These are phyloP conservation scores for Cyphomyrus discorhynchus DNA, from an alignment of 2,113 vertebrate genomes.

Conservation along the genomic window DNA sequence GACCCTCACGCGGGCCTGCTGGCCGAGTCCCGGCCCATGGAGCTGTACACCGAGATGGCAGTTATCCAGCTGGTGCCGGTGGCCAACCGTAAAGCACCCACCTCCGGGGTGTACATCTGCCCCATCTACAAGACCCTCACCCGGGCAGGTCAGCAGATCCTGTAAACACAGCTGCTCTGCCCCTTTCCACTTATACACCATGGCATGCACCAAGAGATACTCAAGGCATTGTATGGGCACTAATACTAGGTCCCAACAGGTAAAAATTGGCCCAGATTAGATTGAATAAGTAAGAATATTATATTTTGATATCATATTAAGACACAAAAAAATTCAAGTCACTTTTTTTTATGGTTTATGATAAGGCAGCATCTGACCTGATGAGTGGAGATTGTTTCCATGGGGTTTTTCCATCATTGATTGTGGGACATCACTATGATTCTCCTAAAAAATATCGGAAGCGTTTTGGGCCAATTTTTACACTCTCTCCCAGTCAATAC, in stretches of 20 bases:
- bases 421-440: neutral
- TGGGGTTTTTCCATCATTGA: neutral
- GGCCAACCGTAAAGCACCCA: constrained; percentile 53
- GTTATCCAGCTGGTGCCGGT: constrained; percentile 75
- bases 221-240: neutral
- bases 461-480: neutral
- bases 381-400: neutral
- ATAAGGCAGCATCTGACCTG: neutral
- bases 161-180: neutral
- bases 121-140: constrained; percentile 89
- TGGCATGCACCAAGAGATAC: neutral
- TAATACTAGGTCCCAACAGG: neutral
- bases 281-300: neutral
- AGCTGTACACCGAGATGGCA: constrained; percentile 81
- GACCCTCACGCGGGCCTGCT: constrained; percentile 48
- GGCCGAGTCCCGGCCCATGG: constrained; percentile 69
- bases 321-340: neutral
- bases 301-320: neutral
- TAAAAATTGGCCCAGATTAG: neutral
- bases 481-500: neutral
- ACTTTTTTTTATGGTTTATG: neutral
- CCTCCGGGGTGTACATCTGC: constrained; percentile 68
- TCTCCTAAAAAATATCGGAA: neutral
- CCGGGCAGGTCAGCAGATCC: constrained; percentile 65
- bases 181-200: neutral